Evolutionary conservation across 1,140 invertebrate genomes (phyloP).

Genomic region (honey bee (Apis mellifera)): Amel_HAv3.1 CM009940.2:4547501-4548000

Average conservation of each 20-base stretch:
- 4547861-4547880: constrained; percentile 41
- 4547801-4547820: constrained; percentile 81
- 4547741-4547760: constrained; percentile 85
- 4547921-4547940: constrained; percentile 24
- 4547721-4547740: constrained; percentile 86
- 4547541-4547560: too few species aligned
- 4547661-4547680: constrained; percentile 88
- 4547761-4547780: constrained; percentile 87
- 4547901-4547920: constrained; percentile 11
- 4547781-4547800: constrained; percentile 83
- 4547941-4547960: constrained; percentile 34
- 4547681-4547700: constrained; percentile 90
- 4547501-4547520: too few species aligned
- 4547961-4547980: constrained; percentile 41
- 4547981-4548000: constrained; percentile 15
- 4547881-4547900: constrained; percentile 43
- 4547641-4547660: constrained; percentile 82
- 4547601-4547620: background rate
- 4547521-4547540: too few species aligned
- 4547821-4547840: constrained; percentile 80
- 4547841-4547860: constrained; percentile 67
- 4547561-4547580: too few species aligned
- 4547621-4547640: background rate
- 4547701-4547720: constrained; percentile 87
- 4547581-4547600: too few species aligned